phyloP scores from a whole-genome alignment of 2,888 invertebrate species.

The Notodonta dromedarius region DNA sequence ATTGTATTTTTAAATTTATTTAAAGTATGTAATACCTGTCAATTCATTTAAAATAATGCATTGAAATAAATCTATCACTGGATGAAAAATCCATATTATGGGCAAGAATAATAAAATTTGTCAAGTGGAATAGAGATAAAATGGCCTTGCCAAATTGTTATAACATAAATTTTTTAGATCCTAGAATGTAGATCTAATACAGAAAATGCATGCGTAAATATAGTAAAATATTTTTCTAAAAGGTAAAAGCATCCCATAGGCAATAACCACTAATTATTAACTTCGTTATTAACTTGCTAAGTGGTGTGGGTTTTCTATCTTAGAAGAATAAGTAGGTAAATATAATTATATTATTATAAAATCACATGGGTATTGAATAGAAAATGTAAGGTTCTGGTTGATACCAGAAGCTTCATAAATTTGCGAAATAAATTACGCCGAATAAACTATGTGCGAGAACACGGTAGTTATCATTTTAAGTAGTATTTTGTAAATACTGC shows the following conservation, averaged over 20 bases:
- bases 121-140: slow-evolving; percentile 20
- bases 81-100: slow-evolving; percentile 62
- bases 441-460: neutral
- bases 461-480: neutral
- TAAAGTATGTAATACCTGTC: slow-evolving; percentile 43
- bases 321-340: slow-evolving; percentile 1
- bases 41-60: slow-evolving; percentile 54
- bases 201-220: neutral
- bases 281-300: neutral
- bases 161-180: neutral
- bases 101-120: slow-evolving; percentile 49
- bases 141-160: slow-evolving; percentile 3
- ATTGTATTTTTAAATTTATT: neutral
- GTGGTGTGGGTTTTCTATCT: slow-evolving; percentile 6
- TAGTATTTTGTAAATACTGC: neutral
- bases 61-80: slow-evolving; percentile 57
- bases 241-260: neutral
- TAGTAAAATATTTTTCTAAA: too few relatives aligned
- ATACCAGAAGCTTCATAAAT: too few relatives aligned
- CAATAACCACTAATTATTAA: neutral
- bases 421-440: neutral
- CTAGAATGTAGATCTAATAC: neutral
- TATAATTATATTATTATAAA: slow-evolving; percentile 16
- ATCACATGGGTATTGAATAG: slow-evolving; percentile 15
- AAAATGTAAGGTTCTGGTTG: slow-evolving; percentile 15